phyloP scores from a whole-genome alignment of 2,113 vertebrate species.

The Oenanthe melanoleuca region DNA sequence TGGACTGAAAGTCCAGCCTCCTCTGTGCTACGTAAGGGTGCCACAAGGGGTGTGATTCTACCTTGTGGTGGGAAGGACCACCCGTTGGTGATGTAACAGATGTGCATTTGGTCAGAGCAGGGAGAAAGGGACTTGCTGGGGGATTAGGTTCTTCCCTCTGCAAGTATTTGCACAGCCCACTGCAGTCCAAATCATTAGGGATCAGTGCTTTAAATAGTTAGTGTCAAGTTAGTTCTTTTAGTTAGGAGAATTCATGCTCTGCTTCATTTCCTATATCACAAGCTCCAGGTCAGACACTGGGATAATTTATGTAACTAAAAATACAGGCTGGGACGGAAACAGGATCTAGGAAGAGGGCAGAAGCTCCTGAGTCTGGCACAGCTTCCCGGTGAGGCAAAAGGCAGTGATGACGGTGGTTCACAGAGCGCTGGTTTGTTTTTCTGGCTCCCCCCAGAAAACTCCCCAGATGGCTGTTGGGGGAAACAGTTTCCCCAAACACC shows the following conservation, averaged over 20 bases:
- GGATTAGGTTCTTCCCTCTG: background rate
- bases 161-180: background rate
- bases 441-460: background rate
- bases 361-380: background rate
- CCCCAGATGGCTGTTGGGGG: background rate
- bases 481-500: background rate
- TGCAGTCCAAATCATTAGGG: background rate
- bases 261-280: background rate
- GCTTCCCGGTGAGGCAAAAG: background rate
- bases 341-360: constrained; percentile 28
- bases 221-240: background rate
- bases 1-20: background rate
- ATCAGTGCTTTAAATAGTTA: background rate
- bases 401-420: background rate
- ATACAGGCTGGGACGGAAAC: background rate
- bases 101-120: background rate
- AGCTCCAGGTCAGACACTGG: background rate
- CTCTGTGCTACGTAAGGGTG: fast-evolving
- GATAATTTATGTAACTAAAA: constrained; percentile 44
- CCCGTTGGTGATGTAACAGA: background rate
- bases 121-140: background rate
- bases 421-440: background rate
- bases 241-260: background rate
- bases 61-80: background rate
- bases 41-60: background rate